phyloP scores from a whole-genome alignment of 1,140 invertebrate species.

The Zaprionus africanus region DNA sequence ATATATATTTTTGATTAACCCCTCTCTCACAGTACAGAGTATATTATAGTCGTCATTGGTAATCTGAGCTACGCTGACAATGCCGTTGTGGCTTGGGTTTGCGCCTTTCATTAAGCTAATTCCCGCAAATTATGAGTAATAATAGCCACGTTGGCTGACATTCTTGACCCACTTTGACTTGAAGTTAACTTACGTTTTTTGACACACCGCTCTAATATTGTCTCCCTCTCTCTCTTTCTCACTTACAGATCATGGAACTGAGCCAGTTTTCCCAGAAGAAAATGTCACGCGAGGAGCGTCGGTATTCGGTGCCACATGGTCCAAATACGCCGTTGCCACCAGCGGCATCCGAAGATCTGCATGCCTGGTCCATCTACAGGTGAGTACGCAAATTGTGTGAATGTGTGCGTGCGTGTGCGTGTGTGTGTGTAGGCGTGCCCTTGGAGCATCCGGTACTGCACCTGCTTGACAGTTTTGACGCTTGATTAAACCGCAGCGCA shows the following conservation, averaged over 20 bases:
- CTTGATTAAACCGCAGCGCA: slow-evolving; percentile 67
- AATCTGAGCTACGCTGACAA: slow-evolving; percentile 12
- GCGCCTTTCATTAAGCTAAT: slow-evolving; percentile 74
- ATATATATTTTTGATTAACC: no score
- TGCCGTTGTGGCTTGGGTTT: slow-evolving; percentile 45
- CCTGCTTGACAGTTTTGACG: slow-evolving; percentile 64
- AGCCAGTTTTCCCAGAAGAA: slow-evolving; percentile 83
- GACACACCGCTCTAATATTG: slow-evolving; percentile 42
- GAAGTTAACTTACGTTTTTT: slow-evolving; percentile 68
- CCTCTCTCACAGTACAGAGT: background rate
- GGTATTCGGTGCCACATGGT: slow-evolving; percentile 92
- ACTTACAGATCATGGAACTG: slow-evolving; percentile 81
- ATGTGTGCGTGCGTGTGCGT: no score
- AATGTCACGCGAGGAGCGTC: slow-evolving; percentile 87
- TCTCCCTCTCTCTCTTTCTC: slow-evolving; percentile 24
- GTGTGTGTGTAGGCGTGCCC: slow-evolving; percentile 25
- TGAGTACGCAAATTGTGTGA: slow-evolving; percentile 72
- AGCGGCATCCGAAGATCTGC: slow-evolving; percentile 93
- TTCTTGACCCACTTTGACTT: slow-evolving; percentile 75
- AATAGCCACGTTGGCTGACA: slow-evolving; percentile 56
- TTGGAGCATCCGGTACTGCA: slow-evolving; percentile 57
- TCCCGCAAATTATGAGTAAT: slow-evolving; percentile 78
- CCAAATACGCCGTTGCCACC: slow-evolving; percentile 87
- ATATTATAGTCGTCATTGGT: background rate
- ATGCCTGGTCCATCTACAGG: slow-evolving; percentile 98